Evolutionary conservation across 2,113 vertebrate species (phyloP), one percentile per base, ranked within the genome.

Genomic region (Myrmecobius fasciatus): DNA sequence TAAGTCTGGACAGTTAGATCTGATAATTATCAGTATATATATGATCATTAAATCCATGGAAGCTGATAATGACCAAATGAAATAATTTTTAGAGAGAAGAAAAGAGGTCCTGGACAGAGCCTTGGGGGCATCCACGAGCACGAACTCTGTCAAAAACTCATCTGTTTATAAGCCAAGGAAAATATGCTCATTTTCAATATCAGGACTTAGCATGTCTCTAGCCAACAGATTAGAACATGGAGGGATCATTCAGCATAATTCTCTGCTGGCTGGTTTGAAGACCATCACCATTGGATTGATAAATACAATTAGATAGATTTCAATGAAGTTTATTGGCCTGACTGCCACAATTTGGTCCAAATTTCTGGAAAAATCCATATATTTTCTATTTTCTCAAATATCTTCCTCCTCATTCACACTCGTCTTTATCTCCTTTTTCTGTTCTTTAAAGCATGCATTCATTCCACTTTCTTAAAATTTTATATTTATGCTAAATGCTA

Each of bases 261-360:
- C 75, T 95, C 90, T 52, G 47, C 36, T 93, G 92, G 22, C 95
- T 92, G 90, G 91, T 91, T 97, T 91, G 88, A 95, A 94, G 90
- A 94, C 53, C 95, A 92, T 56, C 93, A 60, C 46, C 93, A 95
- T 67, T 52, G n/a, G 49, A 11, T 83, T 67, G 91, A 89, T 88
- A 52, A 92, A 83, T 36, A n/a, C 49, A 51, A 51, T 51, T 90
- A 94, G 93, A 95, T 49, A 31, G 75, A 93, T 94, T 75, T 93
- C 92, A 93, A 90, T 91, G 92, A 93, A 53, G 67, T 89, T 94
- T 90, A 94, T 91, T 36, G 0, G 91, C 51, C 96, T 93, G 91
- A 94, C 67, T 53, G 3, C 53, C 51, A 43, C 11, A 24, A 92
- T 43, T 25, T 90, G 56, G 93, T 92, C 56, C 96, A 89, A 83